A percentile compares a stretch with the other conserved stretches of the same genome.
phyloP scores from a whole-genome alignment of 2,113 vertebrate species.

The Oncorhynchus mykiss region DNA sequence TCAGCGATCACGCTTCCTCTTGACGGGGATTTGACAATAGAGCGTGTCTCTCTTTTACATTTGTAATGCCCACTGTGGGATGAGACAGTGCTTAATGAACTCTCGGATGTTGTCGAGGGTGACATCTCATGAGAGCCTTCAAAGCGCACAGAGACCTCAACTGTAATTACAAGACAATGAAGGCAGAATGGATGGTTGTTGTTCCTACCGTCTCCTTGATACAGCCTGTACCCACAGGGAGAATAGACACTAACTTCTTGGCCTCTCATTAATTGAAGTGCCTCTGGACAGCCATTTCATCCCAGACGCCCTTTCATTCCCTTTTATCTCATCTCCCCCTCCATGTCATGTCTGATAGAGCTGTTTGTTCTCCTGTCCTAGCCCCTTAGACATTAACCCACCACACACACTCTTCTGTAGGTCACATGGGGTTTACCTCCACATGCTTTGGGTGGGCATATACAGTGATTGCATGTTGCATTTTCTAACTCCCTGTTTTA shows the following conservation, averaged over 20 bases:
- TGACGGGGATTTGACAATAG: background rate
- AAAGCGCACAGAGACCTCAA: slow-evolving; percentile 44
- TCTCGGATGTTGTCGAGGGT: slow-evolving; percentile 46
- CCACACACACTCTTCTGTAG: background rate
- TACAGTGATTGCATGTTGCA: background rate
- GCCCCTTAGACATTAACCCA: slow-evolving; percentile 37
- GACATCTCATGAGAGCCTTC: slow-evolving; percentile 55
- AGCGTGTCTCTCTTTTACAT: slow-evolving; percentile 37
- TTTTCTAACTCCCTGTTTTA: background rate
- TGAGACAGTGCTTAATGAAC: slow-evolving; percentile 30
- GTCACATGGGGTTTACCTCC: background rate
- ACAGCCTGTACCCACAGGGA: slow-evolving; percentile 26
- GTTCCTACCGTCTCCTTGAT: slow-evolving; percentile 42
- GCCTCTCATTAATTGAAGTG: slow-evolving; percentile 61
- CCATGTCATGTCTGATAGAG: slow-evolving; percentile 54
- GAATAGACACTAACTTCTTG: slow-evolving; percentile 49
- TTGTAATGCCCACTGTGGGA: slow-evolving; percentile 33
- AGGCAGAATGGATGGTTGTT: slow-evolving; percentile 55
- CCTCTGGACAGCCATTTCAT: slow-evolving; percentile 39
- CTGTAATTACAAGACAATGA: slow-evolving; percentile 61
- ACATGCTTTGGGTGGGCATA: background rate
- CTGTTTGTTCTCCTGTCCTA: slow-evolving; percentile 46
- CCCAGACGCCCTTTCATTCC: slow-evolving; percentile 37
- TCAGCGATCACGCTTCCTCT: too few species aligned
- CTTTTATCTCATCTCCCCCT: slow-evolving; percentile 49